These are phyloP conservation scores for Sebastes nivosus DNA, from an alignment of 2,797 vertebrate species.

Conservation along the genomic window DNA sequence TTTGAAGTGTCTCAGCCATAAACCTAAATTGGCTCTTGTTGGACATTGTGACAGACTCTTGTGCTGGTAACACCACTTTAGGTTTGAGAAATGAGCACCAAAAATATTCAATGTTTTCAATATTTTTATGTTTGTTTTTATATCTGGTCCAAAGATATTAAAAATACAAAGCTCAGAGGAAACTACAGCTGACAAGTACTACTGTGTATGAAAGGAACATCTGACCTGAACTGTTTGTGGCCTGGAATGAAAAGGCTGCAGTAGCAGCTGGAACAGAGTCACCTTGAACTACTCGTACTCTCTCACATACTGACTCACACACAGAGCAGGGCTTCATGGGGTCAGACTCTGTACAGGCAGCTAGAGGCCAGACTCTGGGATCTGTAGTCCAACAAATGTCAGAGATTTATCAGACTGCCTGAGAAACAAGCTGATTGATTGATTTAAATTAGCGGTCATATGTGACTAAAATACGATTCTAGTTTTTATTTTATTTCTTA, in stretches of 20 bases:
- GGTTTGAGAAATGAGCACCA: not conserved
- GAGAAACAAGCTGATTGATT: not conserved
- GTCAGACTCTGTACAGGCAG: not conserved
- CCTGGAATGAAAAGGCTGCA: conserved; percentile 29
- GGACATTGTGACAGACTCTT: not conserved
- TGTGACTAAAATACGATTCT: not conserved
- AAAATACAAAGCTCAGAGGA: not conserved
- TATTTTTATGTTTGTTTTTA: not conserved
- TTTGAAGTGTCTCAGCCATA: not conserved
- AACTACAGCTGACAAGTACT: not conserved
- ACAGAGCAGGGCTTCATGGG: not conserved
- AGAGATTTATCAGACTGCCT: not conserved
- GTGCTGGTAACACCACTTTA: not conserved
- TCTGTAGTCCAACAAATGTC: conserved; percentile 10
- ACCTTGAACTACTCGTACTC: conserved; percentile 32
- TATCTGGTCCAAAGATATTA: not conserved
- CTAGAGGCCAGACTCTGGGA: conserved; percentile 9
- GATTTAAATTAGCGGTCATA: not conserved
- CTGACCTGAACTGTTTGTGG: conserved; percentile 31
- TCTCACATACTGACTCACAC: conserved; percentile 21
- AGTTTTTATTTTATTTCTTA: not conserved
- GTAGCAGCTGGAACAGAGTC: conserved; percentile 16
- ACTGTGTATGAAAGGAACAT: conserved; percentile 10
- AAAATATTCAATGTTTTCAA: not conserved
- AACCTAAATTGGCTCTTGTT: not conserved